Conservation (phyloP, 2,888 invertebrate species). For the Hybos culiciformis region DNA sequence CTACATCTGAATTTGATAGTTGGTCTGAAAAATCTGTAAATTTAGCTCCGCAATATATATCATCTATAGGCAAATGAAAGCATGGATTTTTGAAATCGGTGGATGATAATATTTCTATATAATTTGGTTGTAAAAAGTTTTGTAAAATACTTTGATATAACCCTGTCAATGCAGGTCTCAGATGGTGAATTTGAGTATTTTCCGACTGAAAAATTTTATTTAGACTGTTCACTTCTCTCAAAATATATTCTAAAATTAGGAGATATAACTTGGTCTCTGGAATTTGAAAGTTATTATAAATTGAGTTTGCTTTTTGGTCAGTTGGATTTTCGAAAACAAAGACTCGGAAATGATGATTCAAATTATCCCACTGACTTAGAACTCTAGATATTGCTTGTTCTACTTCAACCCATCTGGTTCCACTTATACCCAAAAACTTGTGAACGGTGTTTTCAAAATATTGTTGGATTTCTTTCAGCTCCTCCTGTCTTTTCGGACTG, state of each 20-base stretch:
- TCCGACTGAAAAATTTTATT: constrained; percentile 9
- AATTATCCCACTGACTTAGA: constrained; percentile 7
- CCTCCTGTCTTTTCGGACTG: constrained; percentile 18
- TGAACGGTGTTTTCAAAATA: constrained; percentile 2
- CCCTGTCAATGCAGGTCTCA: not conserved
- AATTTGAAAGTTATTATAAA: not conserved
- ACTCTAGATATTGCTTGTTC: constrained; percentile 7
- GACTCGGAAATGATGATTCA: constrained; percentile 6
- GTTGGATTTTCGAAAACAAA: not conserved
- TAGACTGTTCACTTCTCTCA: constrained; percentile 1
- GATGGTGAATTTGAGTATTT: constrained; percentile 2
- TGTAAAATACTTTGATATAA: not conserved
- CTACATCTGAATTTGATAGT: too few relatives aligned
- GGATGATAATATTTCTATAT: not conserved
- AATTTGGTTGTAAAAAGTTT: constrained; percentile 1
- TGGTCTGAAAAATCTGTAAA: too few relatives aligned
- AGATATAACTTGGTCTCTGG: constrained; percentile 6
- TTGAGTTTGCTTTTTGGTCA: not conserved
- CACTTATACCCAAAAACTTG: not conserved
- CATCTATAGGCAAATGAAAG: not conserved
- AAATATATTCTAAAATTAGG: constrained; percentile 7
- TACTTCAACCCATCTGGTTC: constrained; percentile 5
- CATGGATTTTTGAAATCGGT: not conserved
- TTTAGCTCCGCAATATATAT: not conserved
- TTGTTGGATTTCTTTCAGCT: constrained; percentile 5